These are phyloP conservation scores for Pseudolycoriella hygida DNA, from an alignment of 2,888 invertebrate species.

Conservation along the genomic window DNA sequence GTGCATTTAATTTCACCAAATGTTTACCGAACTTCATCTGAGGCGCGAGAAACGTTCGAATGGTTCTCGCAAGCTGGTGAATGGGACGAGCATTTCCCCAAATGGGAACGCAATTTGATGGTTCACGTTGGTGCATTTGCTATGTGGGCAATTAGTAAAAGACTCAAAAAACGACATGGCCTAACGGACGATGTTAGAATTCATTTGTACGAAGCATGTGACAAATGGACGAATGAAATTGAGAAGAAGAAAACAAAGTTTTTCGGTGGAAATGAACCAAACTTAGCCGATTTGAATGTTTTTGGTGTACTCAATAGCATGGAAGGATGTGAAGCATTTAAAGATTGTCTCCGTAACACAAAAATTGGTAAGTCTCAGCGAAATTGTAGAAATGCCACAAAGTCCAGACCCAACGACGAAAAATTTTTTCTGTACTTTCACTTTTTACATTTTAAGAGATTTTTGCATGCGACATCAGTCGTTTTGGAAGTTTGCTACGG, in stretches of 20 bases:
- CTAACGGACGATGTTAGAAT: constrained; percentile 76
- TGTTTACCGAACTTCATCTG: constrained; percentile 72
- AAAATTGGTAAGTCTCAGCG: constrained; percentile 46
- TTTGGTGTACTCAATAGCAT: constrained; percentile 84
- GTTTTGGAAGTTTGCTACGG: too few species aligned
- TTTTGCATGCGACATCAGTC: too few species aligned
- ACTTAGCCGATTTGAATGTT: constrained; percentile 82
- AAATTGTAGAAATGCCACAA: neutral
- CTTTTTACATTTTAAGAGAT: too few species aligned
- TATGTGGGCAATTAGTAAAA: constrained; percentile 85
- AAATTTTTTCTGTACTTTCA: too few species aligned
- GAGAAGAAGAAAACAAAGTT: constrained; percentile 52
- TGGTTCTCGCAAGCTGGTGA: constrained; percentile 89
- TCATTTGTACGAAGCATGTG: constrained; percentile 78
- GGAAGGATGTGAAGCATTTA: constrained; percentile 81
- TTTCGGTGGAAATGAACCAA: constrained; percentile 73
- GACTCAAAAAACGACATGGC: constrained; percentile 68
- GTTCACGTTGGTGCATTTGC: constrained; percentile 84
- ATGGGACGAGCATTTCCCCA: constrained; percentile 78
- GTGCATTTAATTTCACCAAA: constrained; percentile 94
- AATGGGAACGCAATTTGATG: constrained; percentile 70
- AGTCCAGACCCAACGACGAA: too few species aligned
- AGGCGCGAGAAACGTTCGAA: constrained; percentile 79
- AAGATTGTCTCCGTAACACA: constrained; percentile 57
- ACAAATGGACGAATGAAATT: constrained; percentile 58